phyloP scores from a whole-genome alignment of 2,113 vertebrate species.

The Cynopterus brachyotis region DNA sequence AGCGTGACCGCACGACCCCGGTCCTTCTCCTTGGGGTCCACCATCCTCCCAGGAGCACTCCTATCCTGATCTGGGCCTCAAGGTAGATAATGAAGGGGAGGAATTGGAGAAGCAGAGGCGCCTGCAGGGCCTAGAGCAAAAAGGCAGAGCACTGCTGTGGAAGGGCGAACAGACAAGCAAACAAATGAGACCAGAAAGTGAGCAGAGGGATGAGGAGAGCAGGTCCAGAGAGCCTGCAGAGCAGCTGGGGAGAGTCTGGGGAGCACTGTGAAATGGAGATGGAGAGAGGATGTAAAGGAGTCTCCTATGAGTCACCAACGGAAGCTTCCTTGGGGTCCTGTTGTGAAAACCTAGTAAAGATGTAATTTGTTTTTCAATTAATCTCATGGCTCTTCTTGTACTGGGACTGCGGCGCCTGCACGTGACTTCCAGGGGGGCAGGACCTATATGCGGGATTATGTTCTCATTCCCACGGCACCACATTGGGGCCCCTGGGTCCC shows the following conservation, averaged over 20 bases:
- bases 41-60: not conserved
- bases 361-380: not conserved
- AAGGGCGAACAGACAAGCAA: not conserved
- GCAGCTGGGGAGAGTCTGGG: not conserved
- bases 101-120: not conserved
- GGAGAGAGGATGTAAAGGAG: not conserved
- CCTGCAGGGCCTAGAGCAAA: not conserved
- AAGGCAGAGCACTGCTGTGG: not conserved
- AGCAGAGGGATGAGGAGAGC: too few relatives aligned
- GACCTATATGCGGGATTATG: not conserved
- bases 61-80: not conserved
- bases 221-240: not conserved
- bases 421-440: not conserved
- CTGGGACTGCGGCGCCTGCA: fast-evolving
- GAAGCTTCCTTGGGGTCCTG: not conserved
- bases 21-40: not conserved
- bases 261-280: too few relatives aligned
- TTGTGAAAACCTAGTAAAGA: too few relatives aligned
- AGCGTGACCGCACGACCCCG: not conserved
- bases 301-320: too few relatives aligned
- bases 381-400: not conserved
- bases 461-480: too few relatives aligned
- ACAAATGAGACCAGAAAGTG: too few relatives aligned
- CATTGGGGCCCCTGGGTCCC: fast-evolving
- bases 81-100: not conserved